Evolutionary conservation across 1,140 invertebrate species (phyloP).

Genomic region (Harlomillsia oculata): DNA sequence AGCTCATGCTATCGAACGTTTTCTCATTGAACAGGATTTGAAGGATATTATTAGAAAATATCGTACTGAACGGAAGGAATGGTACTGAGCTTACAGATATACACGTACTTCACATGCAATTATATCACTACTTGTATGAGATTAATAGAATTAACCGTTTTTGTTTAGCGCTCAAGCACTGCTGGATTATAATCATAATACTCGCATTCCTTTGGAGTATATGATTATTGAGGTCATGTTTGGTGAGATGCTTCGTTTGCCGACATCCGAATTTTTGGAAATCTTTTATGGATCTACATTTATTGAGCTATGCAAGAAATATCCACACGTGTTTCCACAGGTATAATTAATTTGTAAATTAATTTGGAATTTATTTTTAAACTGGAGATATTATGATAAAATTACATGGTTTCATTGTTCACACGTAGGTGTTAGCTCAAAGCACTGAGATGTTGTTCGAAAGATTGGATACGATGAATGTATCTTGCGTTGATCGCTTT

Average conservation of each 20-base stretch:
- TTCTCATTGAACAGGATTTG: slow-evolving; percentile 94
- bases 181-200: slow-evolving; percentile 84
- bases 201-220: slow-evolving; percentile 93
- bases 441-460: slow-evolving; percentile 95
- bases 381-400: too few relatives aligned
- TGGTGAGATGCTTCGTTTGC: slow-evolving; percentile 86
- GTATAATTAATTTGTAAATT: slow-evolving; percentile 42
- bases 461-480: slow-evolving; percentile 93
- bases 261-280: slow-evolving; percentile 75
- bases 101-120: too few relatives aligned
- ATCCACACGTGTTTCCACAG: slow-evolving; percentile 93
- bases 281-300: slow-evolving; percentile 91
- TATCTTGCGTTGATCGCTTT: slow-evolving; percentile 91
- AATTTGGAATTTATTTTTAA: too few relatives aligned
- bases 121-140: too few relatives aligned
- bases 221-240: slow-evolving; percentile 97
- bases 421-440: slow-evolving; percentile 67
- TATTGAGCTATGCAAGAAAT: slow-evolving; percentile 93
- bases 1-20: slow-evolving; percentile 93
- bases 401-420: slow-evolving; percentile 20
- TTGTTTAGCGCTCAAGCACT: slow-evolving; percentile 72
- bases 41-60: slow-evolving; percentile 86
- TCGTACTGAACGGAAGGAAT: slow-evolving; percentile 83
- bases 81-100: slow-evolving; percentile 45
- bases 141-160: too few relatives aligned